phyloP scores from a whole-genome alignment of 2,113 vertebrate genomes.

The Epinephelus moara region DNA sequence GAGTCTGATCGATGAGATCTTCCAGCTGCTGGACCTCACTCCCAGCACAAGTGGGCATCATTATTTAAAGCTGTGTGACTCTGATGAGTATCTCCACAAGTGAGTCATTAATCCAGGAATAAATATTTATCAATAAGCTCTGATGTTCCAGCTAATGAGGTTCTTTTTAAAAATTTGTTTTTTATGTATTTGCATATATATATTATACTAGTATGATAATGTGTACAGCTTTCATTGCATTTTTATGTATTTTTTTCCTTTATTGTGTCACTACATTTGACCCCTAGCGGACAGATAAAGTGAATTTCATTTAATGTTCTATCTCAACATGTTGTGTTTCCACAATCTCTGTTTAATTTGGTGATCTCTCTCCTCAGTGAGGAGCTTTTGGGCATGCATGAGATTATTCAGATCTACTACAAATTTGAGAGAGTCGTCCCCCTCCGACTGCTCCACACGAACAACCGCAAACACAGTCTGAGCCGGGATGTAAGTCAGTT shows the following conservation, averaged over 20 bases:
- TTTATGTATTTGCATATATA: too few species aligned
- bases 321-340: not conserved
- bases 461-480: constrained; percentile 50
- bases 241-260: too few species aligned
- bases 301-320: not conserved
- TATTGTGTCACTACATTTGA: too few species aligned
- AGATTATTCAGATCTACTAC: constrained; percentile 71
- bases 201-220: too few species aligned
- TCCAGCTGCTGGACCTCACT: constrained; percentile 60
- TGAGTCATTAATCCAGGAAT: constrained; percentile 39
- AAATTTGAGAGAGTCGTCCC: constrained; percentile 64
- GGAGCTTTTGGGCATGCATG: constrained; percentile 73
- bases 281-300: too few species aligned
- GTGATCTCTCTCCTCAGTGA: constrained; percentile 59
- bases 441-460: constrained; percentile 67
- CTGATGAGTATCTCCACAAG: constrained; percentile 81
- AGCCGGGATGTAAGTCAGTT: constrained; percentile 73
- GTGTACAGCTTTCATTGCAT: too few species aligned
- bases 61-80: constrained; percentile 79
- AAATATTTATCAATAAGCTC: accelerated
- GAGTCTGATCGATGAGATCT: constrained; percentile 73
- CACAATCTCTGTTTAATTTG: not conserved
- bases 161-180: too few species aligned
- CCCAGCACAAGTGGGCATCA: constrained; percentile 6
- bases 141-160: not conserved